Evolutionary conservation across 1,140 invertebrate genomes (phyloP), one percentile per base, ranked within the genome.

Genomic region (Magallana angulata): DNA sequence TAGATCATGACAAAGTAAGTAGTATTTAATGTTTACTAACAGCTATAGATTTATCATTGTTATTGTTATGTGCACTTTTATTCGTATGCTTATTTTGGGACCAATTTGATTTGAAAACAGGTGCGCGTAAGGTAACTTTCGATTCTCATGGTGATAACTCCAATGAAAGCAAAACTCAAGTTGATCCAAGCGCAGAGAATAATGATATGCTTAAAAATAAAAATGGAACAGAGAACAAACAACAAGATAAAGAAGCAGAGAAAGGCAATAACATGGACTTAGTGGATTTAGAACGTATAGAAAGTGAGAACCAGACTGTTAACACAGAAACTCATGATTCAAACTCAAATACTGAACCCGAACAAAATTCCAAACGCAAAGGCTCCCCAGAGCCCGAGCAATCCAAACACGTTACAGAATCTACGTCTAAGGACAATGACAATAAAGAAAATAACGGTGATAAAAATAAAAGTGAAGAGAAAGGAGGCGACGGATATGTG

Each of bases 401-500:
- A 16, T n/a, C 16, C 3, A 64, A 16, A 18, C 16, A 18, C 7
- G 14, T 1, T 7, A 7, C 18, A 64, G 60, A 64, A 64, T 18
- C 60, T 7, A 16, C n/a, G 11, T 71, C 64, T 71, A 18, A 11
- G 18, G 18, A 71, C 11, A 24, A 71, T 24, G 64, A 30, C 64
- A 71, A 7, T 4, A 82, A 48, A 18, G 58, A 84, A 84, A 84
- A 58, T 18, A 18, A 58, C 1, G 82, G 60, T 16, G 16, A 84
- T 18, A 24, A 18, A 16, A 24, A 84, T 58, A 62, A 59, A 9
- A 56, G 7, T 18, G 57, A 59, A 84, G 48, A 14, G 16, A 36
- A 80, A 24, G 60, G 24, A 5, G 82, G 48, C 48, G 57, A 59
- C 14, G 82, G 57, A n/a, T 84, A 84, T 84, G 58, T 84, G 7